Conservation (phyloP, 2,113 vertebrate species). For the Pholis gunnellus region DNA sequence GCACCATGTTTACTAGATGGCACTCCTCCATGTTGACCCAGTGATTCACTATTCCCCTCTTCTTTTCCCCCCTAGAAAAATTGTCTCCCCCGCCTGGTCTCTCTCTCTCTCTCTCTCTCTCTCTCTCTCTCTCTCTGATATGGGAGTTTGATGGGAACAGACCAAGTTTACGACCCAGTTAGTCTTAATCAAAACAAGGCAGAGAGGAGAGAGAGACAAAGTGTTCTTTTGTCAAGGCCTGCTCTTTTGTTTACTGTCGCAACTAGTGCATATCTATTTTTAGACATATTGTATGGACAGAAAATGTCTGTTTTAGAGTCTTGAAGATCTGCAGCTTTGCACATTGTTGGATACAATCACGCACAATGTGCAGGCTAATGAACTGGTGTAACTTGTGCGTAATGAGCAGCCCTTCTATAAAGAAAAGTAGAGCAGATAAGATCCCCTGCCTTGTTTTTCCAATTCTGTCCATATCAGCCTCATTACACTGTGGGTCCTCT, state of each 20-base stretch:
- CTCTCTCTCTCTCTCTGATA: slow-evolving; percentile 50
- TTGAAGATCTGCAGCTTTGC: slow-evolving; percentile 21
- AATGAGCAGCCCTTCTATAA: slow-evolving; percentile 28
- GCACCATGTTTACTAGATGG: slow-evolving; percentile 69
- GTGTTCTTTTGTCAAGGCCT: slow-evolving; percentile 58
- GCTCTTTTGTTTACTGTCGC: slow-evolving; percentile 60
- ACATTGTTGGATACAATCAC: slow-evolving; percentile 18
- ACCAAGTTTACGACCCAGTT: slow-evolving; percentile 77
- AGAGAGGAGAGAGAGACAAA: slow-evolving; percentile 52
- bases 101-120: not conserved
- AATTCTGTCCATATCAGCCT: slow-evolving; percentile 10
- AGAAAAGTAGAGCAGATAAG: slow-evolving; percentile 28
- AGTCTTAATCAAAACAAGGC: slow-evolving; percentile 79
- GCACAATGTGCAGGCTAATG: slow-evolving; percentile 42
- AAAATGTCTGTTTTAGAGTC: slow-evolving; percentile 45
- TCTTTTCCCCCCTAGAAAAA: slow-evolving; percentile 44
- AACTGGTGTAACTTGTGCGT: slow-evolving; percentile 13
- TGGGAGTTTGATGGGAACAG: slow-evolving; percentile 66
- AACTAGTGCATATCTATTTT: slow-evolving; percentile 59
- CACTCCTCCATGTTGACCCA: slow-evolving; percentile 66
- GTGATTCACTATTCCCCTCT: slow-evolving; percentile 62
- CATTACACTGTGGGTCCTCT: not conserved
- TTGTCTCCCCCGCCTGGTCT: slow-evolving; percentile 22
- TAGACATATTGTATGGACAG: slow-evolving; percentile 31
- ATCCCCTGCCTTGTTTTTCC: slow-evolving; percentile 38